Evolutionary conservation across 2,888 invertebrate genomes (phyloP).

Genomic region (Chrysodeixis includens): DNA sequence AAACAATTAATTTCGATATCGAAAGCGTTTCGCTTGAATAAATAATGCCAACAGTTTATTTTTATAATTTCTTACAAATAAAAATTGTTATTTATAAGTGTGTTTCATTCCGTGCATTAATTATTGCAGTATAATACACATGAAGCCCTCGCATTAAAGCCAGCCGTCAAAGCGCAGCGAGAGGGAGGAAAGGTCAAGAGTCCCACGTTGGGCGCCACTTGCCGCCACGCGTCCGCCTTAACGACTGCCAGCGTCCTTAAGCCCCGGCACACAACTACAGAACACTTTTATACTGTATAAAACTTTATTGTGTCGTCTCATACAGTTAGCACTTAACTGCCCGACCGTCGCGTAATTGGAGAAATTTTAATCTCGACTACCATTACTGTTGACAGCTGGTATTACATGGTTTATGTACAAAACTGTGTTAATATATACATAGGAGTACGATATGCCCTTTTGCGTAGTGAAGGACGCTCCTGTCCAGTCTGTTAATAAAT

Average conservation of each 20-base stretch:
- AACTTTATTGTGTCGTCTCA: slow-evolving; percentile 35
- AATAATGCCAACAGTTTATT: background rate
- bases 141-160: slow-evolving; percentile 2
- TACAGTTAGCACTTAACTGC: slow-evolving; percentile 23
- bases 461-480: background rate
- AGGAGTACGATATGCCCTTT: background rate
- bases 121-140: slow-evolving; percentile 3
- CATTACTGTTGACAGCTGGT: background rate
- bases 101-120: background rate
- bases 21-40: slow-evolving; percentile 1
- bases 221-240: slow-evolving; percentile 34
- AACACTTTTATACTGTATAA: slow-evolving; percentile 45
- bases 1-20: background rate
- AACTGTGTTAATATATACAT: background rate
- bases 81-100: background rate
- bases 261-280: slow-evolving; percentile 16
- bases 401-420: background rate
- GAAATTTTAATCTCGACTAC: slow-evolving; percentile 27
- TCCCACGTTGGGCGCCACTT: slow-evolving; percentile 56
- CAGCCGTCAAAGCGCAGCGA: slow-evolving; percentile 5
- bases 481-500: background rate
- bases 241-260: slow-evolving; percentile 22
- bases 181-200: slow-evolving; percentile 23
- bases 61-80: background rate
- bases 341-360: slow-evolving; percentile 16